Base-by-base conservation (phyloP, 2,797 vertebrate species). In the Taeniopygia guttata region DNA sequence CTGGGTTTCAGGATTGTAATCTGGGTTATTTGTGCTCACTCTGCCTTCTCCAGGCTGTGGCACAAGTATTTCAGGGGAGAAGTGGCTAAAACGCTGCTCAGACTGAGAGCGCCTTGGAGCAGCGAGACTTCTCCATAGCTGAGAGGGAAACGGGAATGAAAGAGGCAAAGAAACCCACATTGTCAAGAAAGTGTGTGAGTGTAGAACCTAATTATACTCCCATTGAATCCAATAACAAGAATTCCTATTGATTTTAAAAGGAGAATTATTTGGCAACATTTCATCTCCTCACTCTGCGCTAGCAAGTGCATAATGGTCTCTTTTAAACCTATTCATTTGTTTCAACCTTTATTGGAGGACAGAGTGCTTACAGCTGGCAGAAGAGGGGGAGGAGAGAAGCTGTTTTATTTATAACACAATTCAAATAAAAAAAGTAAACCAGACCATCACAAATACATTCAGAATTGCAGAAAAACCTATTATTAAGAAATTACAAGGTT, bases 191-290 rank as follows among this genome's bases (percentile, higher is more conserved):
- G n/a, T 2, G 4, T 85, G 40, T 70, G 79, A 90, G 77, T 94
- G 92, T 80, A 64, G 95, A 89, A 87, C 82, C 68, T 84, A 68
- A 92, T 96, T 94, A 92, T 78, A 27, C 58, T 84, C n/a, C 72
- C 42, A 76, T 91, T 91, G 87, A 93, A 93, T 80, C 78, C 78
- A 68, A n/a, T 85, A 93, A 83, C 77, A 90, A 86, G 79, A 92
- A 94, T 96, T 93, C 76, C 79, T 89, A 72, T 73, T 94, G 95
- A 93, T 93, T 96, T 92, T 89, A 84, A 78, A 91, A 92, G 89
- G 79, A 85, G 83, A 87, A 73, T 92, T 92, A 87, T 91, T 93
- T 94, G 94, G 84, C 84, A 93, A 66, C 68, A 55, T 87, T 95
- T 90, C 64, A 32, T 80, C 81, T 94, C 54, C 60, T 56, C 60